Base-by-base conservation (phyloP, 2,113 vertebrate species). In the Mormyrus lacerda region DNA sequence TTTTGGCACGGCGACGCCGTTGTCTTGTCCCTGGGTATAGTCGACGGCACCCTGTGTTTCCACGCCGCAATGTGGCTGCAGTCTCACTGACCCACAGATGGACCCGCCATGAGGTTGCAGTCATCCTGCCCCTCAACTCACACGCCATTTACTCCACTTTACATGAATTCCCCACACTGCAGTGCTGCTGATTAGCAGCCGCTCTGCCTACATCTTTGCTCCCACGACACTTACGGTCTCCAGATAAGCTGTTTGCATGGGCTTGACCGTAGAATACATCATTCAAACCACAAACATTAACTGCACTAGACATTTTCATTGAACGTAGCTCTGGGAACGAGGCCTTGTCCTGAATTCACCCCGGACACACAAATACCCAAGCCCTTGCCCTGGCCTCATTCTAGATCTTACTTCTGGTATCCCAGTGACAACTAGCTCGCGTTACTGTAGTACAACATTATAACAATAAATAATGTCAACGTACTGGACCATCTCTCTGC, bases 1-100 rank as follows among this genome's bases (percentile, higher is more conserved):
- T 85, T 15, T 82, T 11, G 85, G 90, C 88, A 84, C 86, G 90
- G 61, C 90, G 91, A 90, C 88, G 79, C 89, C 73, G 24, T 61
- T 90, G 91, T 93, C 89, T 42, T 90, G 90, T 7, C 86, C 91
- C 89, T 91, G 89, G 90, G 90, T 89, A 91, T 91, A 93, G 55
- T 48, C 90, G 92, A 61, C 87, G 13, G 69, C 44, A 82, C 83
- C 93, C 92, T 92, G 61, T 10, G 61, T 91, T 92, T 92, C 92
- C 94, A 93, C 91, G 92, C n/a, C 3, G 85, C 11, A 2, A 53
- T 31, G 50, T 3, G 50, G 50, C 50, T 35, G 50, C 50, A n/a
- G n/a, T n/a, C 39, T 39, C 35, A 24, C 39, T 45, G 87, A 65
- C 87, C 50, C 50, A 7, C 27, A 55, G 55, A 87, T 39, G 50